These are phyloP conservation scores for Gorsachius goisagi DNA, from an alignment of 2,113 vertebrate genomes.

Conservation along the genomic window DNA sequence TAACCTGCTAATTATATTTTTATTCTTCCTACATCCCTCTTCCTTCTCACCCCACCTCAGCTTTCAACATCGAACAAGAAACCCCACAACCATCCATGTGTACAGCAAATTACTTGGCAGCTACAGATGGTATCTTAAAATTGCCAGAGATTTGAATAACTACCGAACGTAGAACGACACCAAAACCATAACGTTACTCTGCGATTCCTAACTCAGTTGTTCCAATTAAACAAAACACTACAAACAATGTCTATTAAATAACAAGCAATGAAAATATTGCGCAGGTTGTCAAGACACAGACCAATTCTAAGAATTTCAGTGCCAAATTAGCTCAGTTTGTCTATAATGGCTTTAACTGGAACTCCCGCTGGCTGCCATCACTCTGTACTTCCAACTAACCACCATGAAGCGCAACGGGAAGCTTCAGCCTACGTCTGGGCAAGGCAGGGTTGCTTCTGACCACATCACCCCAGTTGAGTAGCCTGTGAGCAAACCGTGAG, in stretches of 20 bases:
- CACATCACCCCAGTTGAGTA: background rate
- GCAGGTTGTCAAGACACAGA: background rate
- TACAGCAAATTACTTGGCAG: background rate
- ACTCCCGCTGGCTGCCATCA: background rate
- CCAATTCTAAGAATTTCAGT: background rate
- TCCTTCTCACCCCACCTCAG: background rate
- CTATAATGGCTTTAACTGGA: background rate
- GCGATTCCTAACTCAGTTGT: background rate
- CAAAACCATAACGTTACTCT: background rate
- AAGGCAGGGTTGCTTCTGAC: accelerated
- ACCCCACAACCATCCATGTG: background rate
- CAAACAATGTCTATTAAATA: background rate
- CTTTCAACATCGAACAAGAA: background rate
- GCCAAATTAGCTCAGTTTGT: background rate
- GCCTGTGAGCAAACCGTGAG: no score
- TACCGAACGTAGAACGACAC: background rate
- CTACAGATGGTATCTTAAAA: background rate
- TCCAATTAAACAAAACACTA: background rate
- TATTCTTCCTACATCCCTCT: background rate
- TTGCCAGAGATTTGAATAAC: background rate
- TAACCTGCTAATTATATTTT: background rate
- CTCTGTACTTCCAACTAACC: background rate
- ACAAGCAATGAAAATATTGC: background rate
- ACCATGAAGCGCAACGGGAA: accelerated
- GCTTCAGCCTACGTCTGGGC: background rate